Base-by-base conservation (phyloP, 1,140 invertebrate species). In the Amphibalanus amphitrite region DNA sequence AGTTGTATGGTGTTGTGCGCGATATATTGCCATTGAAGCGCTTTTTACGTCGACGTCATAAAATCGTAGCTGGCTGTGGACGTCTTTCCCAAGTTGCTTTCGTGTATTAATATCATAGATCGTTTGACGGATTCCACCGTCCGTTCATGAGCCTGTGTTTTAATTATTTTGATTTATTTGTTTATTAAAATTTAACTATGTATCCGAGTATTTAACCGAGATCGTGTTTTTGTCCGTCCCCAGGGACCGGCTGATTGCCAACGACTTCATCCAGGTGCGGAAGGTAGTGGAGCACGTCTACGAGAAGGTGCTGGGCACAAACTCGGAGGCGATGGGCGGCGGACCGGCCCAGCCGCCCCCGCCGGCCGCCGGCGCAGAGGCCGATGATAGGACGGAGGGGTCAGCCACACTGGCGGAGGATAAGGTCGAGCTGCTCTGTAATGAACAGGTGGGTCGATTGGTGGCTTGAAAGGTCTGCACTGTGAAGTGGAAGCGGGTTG, bases 201-300 rank as follows among this genome's bases (percentile, higher is more conserved):
- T n/a, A n/a, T n/a, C n/a, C n/a, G 47, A 15, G 47, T 59, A 25
- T 59, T 13, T 59, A 25, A 15, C 47, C 25, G 47, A 15, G 47
- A 15, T 13, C 25, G 47, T 59, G 47, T 13, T 59, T 6, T 65
- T 6, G 71, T 33, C 71, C 29, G n/a, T 33, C 72, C 81, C 74
- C 76, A 91, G 94, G 84, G 97, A 99, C 82, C 87, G 95, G 28
- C 82, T 99, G 73, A 95, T 97, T 74, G 97, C 97, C 10, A 99
- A 97, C 80, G 97, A 99, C 82, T 98, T 99, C 83, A 93, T 99
- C 77, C 95, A 97, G 83, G 75, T 76, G 72, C 87, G 95, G 68
- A 99, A 99, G 85, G 95, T 99, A 8, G 95, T 97, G n/a, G 97
- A 99, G 79, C 97, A 99, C 80, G 95, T 99, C 25, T 91, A 94